Evolutionary conservation across 2,888 invertebrate species (phyloP), one percentile per base, ranked within the genome.

Genomic region (Drosophila paracracens): DNA sequence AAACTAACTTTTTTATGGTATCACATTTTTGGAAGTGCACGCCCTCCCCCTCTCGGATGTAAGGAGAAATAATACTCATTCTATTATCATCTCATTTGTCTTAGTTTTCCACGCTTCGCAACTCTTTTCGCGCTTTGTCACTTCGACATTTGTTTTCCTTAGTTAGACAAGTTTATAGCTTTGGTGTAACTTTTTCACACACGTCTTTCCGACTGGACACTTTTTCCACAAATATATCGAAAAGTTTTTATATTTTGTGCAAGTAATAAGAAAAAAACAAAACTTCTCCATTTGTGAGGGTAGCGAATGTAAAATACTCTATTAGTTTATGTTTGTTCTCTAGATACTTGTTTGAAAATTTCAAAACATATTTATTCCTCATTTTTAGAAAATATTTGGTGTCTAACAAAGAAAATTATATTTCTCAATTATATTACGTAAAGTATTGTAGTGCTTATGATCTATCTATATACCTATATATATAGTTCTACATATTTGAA

Each of bases 31-130:
- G 27, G 27, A 5, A 7, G 52, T 21, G 35, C 25, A 54, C 36
- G 29, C 0, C 13, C 13, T 21, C 21, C 7, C 25, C 7, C 29
- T 51, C 54, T 56, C 51, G 25, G 63, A 56, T 61, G 59, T 83
- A 65, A 79, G 62, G 58, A 69, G 73, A 71, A 86, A 50, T 81
- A 82, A 85, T 84, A 74, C 77, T 70, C 70, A 65, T 65, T 77
- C 84, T 76, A 85, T 87, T 85, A 85, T 79, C 83, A 69, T 74
- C 79, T 77, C 87, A 87, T 85, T 85, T 85, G 81, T 85, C 87
- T 85, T 84, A 77, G 87, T 85, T 83, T 83, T 73, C 51, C 71
- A 82, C 64, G 71, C 71, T 74, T 58, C 54, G 60, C 60, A 77
- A 79, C 83, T 81, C 83, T 79, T 82, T 86, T 85, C 82, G 82